Conservation (phyloP, 2,113 vertebrate species). For the Myotis davidii region DNA sequence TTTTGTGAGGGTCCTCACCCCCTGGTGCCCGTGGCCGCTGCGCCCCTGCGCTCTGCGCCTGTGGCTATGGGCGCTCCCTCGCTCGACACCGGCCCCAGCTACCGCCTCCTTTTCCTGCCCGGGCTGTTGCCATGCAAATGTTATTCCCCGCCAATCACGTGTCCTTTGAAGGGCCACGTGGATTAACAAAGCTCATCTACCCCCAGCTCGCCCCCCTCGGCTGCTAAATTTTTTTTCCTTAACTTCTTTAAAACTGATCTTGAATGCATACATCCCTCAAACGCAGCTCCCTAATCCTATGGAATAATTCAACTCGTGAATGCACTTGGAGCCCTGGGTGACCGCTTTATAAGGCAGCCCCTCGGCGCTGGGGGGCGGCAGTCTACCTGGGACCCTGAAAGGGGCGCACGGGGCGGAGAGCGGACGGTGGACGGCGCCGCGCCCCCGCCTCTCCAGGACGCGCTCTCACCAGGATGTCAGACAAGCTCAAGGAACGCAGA, state of each 20-base stretch:
- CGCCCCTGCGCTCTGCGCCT: slow-evolving; percentile 87
- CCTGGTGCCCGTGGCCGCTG: slow-evolving; percentile 79
- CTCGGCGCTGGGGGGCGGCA: slow-evolving; percentile 79
- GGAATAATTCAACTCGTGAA: slow-evolving; percentile 93
- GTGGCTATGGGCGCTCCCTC: slow-evolving; percentile 57
- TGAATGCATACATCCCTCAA: slow-evolving; percentile 92
- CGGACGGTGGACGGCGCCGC: slow-evolving; percentile 39
- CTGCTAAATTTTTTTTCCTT: slow-evolving; percentile 84
- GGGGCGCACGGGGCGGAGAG: slow-evolving; percentile 55
- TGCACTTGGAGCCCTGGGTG: slow-evolving; percentile 86
- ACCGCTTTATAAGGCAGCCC: slow-evolving; percentile 92
- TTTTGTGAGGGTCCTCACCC: slow-evolving; percentile 83
- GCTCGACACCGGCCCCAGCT: slow-evolving; percentile 63
- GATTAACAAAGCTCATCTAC: slow-evolving; percentile 96
- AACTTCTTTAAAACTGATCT: slow-evolving; percentile 92
- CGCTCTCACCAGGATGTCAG: slow-evolving; percentile 87
- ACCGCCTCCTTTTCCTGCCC: slow-evolving; percentile 83
- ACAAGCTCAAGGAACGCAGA: slow-evolving; percentile 95
- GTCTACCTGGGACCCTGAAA: slow-evolving; percentile 79
- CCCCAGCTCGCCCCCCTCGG: slow-evolving; percentile 87
- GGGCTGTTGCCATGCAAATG: slow-evolving; percentile 91
- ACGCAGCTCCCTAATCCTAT: slow-evolving; percentile 92
- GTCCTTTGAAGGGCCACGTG: slow-evolving; percentile 96
- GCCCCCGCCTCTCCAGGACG: slow-evolving; percentile 29
- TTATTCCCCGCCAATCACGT: slow-evolving; percentile 91